A percentile compares a stretch with the other conserved stretches of the same genome.
Conservation (phyloP, 2,797 vertebrate genomes). For the Coracias cyanogaster region DNA sequence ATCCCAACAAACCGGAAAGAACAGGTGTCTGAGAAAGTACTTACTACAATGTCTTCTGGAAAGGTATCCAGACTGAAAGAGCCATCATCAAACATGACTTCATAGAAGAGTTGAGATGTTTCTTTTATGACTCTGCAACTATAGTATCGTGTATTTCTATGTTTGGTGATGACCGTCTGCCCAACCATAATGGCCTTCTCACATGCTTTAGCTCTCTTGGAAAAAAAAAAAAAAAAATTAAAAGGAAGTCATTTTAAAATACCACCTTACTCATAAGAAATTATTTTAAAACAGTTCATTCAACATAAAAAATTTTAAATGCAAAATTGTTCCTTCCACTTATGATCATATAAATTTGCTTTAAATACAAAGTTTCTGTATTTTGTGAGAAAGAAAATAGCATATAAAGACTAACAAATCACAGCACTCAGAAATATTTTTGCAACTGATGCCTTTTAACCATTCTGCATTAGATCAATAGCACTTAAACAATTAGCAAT, state of each 20-base stretch:
- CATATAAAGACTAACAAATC: background rate
- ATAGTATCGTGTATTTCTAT: slow-evolving; percentile 96
- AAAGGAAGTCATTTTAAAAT: background rate
- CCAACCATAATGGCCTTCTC: slow-evolving; percentile 87
- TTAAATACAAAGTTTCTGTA: background rate
- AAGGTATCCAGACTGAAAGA: slow-evolving; percentile 96
- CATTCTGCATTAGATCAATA: background rate
- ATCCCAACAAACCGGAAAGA: background rate
- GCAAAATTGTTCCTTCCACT: background rate
- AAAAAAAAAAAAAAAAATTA: slow-evolving; percentile 5
- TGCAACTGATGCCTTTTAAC: background rate
- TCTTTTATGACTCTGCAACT: slow-evolving; percentile 90
- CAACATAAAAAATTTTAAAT: background rate
- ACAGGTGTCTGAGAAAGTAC: slow-evolving; percentile 47
- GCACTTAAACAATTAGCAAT: background rate
- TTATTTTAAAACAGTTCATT: background rate
- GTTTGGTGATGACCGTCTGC: slow-evolving; percentile 96
- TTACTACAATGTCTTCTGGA: slow-evolving; percentile 97
- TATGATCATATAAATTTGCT: background rate
- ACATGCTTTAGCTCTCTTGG: slow-evolving; percentile 85
- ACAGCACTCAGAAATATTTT: background rate
- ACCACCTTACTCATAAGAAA: background rate
- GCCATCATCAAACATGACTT: slow-evolving; percentile 96
- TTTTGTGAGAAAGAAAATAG: background rate
- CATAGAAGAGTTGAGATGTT: slow-evolving; percentile 93